phyloP scores from a whole-genome alignment of 2,797 vertebrate species.

The Dendrocincla fuliginosa region DNA sequence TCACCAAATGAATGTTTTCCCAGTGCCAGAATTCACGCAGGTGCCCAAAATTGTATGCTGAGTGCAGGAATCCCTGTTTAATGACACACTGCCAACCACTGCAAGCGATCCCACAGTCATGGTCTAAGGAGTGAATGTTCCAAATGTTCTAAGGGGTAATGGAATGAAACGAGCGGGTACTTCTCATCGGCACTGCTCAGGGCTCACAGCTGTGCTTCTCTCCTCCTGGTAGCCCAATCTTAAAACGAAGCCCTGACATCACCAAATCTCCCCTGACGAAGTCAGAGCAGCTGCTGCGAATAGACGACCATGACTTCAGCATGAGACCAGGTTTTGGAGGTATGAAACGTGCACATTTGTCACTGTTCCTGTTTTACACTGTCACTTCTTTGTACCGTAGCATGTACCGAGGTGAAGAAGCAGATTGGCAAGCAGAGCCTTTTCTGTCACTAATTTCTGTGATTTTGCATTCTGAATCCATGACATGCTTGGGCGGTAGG shows the following conservation, averaged over 20 bases:
- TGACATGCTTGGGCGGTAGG: fast-evolving
- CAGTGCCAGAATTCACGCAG: not conserved
- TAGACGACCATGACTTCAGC: conserved; percentile 97
- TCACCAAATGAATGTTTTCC: not conserved
- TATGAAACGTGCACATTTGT: conserved; percentile 36
- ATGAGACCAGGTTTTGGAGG: conserved; percentile 99
- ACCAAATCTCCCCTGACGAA: conserved; percentile 94
- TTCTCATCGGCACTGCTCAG: not conserved
- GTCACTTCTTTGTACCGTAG: not conserved
- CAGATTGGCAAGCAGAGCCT: not conserved
- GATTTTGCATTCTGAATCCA: not conserved
- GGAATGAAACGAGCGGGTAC: fast-evolving
- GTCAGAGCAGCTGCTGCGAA: conserved; percentile 95
- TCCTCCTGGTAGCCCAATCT: conserved; percentile 81
- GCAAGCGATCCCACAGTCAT: fast-evolving
- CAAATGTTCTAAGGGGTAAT: not conserved
- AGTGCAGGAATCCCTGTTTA: not conserved
- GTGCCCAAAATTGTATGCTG: not conserved
- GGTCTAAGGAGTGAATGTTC: not conserved
- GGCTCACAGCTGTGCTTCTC: not conserved
- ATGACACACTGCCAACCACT: not conserved
- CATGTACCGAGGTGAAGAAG: not conserved
- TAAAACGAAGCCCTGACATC: conserved; percentile 93
- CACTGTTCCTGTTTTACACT: not conserved
- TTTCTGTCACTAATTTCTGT: not conserved